phyloP scores from a whole-genome alignment of 1,140 invertebrate species.

The Arion vulgaris region DNA sequence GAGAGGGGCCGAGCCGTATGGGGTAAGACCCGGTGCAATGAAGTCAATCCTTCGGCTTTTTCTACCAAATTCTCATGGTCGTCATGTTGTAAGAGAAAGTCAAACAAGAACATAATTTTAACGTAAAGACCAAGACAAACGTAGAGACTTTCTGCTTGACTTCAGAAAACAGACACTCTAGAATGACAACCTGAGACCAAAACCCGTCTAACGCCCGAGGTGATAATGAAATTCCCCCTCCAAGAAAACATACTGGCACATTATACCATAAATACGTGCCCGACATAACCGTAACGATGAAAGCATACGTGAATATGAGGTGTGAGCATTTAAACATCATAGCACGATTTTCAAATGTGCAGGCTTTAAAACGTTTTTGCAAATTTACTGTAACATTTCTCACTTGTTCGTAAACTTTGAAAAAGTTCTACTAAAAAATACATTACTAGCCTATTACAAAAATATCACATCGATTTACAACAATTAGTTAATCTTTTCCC shows the following conservation, averaged over 20 bases:
- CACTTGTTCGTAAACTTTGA: neutral
- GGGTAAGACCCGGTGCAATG: too few species aligned
- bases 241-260: neutral
- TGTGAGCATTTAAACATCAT: neutral
- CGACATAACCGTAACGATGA: neutral
- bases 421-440: neutral
- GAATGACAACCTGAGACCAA: too few species aligned
- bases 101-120: too few species aligned
- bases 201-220: too few species aligned
- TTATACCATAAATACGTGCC: neutral
- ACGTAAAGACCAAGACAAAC: too few species aligned
- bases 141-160: too few species aligned
- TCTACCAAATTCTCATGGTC: too few species aligned
- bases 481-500: neutral
- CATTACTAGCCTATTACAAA: neutral
- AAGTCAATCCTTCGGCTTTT: too few species aligned
- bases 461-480: neutral
- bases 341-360: neutral
- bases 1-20: too few species aligned
- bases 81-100: too few species aligned
- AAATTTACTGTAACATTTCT: neutral
- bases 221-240: neutral
- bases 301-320: neutral
- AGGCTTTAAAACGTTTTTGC: neutral
- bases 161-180: too few species aligned